Conservation (phyloP, 2,797 vertebrate species). For the Spondyliosoma cantharus region DNA sequence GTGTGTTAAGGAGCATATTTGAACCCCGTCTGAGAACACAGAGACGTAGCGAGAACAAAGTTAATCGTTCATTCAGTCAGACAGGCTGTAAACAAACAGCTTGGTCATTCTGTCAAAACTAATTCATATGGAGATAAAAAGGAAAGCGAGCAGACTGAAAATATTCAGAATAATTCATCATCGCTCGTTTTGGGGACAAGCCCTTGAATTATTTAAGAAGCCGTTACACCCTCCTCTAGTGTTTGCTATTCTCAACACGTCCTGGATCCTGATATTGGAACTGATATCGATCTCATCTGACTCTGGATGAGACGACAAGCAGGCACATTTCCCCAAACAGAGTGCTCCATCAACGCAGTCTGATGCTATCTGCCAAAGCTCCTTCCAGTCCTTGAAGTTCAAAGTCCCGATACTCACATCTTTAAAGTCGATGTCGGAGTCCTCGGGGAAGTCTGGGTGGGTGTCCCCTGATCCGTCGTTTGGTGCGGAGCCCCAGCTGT, state of each 20-base stretch:
- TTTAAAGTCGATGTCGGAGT: conserved; percentile 91
- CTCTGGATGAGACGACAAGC: conserved; percentile 11
- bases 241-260: conserved; percentile 10
- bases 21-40: neutral
- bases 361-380: conserved; percentile 38
- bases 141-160: neutral
- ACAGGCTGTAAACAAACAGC: neutral
- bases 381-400: conserved; percentile 28
- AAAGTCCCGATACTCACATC: conserved; percentile 84
- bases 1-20: too few species aligned
- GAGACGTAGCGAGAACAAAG: neutral
- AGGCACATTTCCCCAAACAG: conserved; percentile 11
- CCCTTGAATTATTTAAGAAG: neutral
- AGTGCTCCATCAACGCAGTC: neutral
- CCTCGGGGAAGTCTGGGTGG: conserved; percentile 94
- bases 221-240: neutral
- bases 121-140: neutral
- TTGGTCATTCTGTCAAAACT: neutral
- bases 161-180: neutral
- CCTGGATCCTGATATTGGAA: conserved; percentile 15
- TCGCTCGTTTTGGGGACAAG: neutral
- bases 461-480: conserved; percentile 89
- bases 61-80: neutral
- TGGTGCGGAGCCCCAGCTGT: conserved; percentile 86
- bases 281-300: conserved; percentile 24